Evolutionary conservation across 2,888 invertebrate species (phyloP), one percentile per base, ranked within the genome.

Genomic region (Ganaspis brasiliensis): DNA sequence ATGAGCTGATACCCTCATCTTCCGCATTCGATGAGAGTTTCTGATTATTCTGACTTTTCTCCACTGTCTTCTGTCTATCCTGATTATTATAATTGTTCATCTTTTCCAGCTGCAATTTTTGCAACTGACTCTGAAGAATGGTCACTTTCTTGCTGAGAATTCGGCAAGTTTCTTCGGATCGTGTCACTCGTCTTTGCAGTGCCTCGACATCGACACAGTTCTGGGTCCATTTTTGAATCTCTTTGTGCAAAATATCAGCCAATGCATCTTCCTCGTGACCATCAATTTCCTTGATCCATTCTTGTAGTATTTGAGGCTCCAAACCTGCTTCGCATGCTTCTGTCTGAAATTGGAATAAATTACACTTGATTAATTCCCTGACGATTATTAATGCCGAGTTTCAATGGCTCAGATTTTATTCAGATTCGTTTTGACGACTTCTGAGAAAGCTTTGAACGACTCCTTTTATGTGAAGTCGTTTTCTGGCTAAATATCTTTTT

Each of bases 1-100:
- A 97, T 9, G 97, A 97, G 87, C 96, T 97, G 83, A 97, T 97
- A 6, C 97, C 97, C 93, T 97, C 97, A 87, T 97, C 97, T 92
- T 97, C 97, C 52, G 96, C 96, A 82, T 96, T 96, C 6, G 96
- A 95, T 56, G 95, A 95, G 2, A 89, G 82, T 56, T 89, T 89
- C 37, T 84, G 83, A 16, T 76, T 75, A 14, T 12, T 40, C n/a
- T 76, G 74, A 12, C 0, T 63, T 9, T 63, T 63, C 4, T 67
- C 67, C 8, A 45, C 19, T 73, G 94, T 94, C 37, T 87, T 84
- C 45, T 82, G 80, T 3, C 86, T 83, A 4, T 84, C 84, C 55
- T 78, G 37, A 67, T 26, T 67, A 57, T 88, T 89, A 82, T 88
- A 87, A 73, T 78, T 84, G 77, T 87, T 90, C 75, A 86, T 81